Base-by-base conservation (phyloP, 2,888 invertebrate species). In the Merodon equestris region DNA sequence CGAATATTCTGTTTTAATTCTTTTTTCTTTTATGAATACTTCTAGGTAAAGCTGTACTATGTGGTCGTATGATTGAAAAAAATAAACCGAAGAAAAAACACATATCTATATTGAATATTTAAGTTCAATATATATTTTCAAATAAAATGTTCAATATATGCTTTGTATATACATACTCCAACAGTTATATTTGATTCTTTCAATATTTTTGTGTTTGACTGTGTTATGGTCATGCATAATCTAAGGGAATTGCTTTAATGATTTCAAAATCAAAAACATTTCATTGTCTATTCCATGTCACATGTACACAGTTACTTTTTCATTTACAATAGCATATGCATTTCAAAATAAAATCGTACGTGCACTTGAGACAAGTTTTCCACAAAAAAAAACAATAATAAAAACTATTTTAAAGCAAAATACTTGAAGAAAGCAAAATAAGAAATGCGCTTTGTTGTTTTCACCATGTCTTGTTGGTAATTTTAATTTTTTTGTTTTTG, bases 401-500 rank as follows among this genome's bases (percentile, higher is more conserved):
- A 34, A 34, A 51, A 9, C 17, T 10, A 63, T 27, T n/a, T 36
- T 5, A 36, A 42, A 42, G 42, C 7, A 36, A 19, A 47, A 48
- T 40, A 42, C 50, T n/a, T 57, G 42, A 57, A 57, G 34, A 4
- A 57, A 57, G 57, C 45, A 9, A 14, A 50, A 40, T 38, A 48
- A 27, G 2, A 27, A 27, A 27, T 27, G 3, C 19, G 40, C 14
- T 42, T 27, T 45, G 45, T 54, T 66, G 9, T 48, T 57, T 61
- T 60, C 17, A 73, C 73, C 60, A 60, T 66, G n/a, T 19, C 47
- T 66, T 45, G 71, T 45, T 50, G 58, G 71, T 66, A 38, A 60
- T 54, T 70, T 58, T 76, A 76, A 71, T 58, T 64, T 66, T 67
- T 66, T 42, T 73, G n/a, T n/a, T n/a, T n/a, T n/a, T n/a, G n/a